Base-by-base conservation (phyloP, 2,113 vertebrate species). In the Tetrax tetrax region DNA sequence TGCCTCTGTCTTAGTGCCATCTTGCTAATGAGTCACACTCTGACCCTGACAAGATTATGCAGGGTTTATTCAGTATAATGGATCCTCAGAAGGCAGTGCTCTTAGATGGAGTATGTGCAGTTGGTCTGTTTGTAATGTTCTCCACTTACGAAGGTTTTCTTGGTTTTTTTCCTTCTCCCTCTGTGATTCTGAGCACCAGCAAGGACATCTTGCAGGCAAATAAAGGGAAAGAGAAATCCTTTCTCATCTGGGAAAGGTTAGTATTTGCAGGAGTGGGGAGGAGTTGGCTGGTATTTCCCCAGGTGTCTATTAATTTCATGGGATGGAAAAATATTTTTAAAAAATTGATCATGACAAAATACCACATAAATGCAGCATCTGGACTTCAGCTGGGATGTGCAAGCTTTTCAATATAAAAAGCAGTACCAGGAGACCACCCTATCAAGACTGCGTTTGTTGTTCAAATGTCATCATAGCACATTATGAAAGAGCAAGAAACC, bases 291-390 rank as follows among this genome's bases (percentile, higher is more conserved):
- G 66, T 91, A 94, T 96, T 96, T 96, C 93, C 93, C 93, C 50
- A 61, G 87, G 45, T 89, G 43, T 50, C 70, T 76, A 65, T 91
- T 95, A 95, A 95, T 95, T 95, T 87, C 81, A 85, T 25, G 31
- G 68, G 74, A 89, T 80, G 59, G 72, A 89, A 92, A 94, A 94
- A 94, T 87, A 74, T 80, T 91, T 95, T 96, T 95, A 3, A 57
- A 82, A 95, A 95, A 91, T 91, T 95, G 94, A 96, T 96, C 83
- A 85, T 0, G 1, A 92, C 57, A 82, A 94, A 95, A 79, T 84
- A 61, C 25, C 61, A 91, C 96, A 95, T 95, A 95, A 96, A 94
- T 63, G 70, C 66, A 93, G 96, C 96, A 97, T 83, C 95, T 95
- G 94, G 94, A 87, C 94, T 91, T 96, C 89, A 95, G 92, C 77